Base-by-base conservation (phyloP, 2,113 vertebrate species). In the Gobius niger region DNA sequence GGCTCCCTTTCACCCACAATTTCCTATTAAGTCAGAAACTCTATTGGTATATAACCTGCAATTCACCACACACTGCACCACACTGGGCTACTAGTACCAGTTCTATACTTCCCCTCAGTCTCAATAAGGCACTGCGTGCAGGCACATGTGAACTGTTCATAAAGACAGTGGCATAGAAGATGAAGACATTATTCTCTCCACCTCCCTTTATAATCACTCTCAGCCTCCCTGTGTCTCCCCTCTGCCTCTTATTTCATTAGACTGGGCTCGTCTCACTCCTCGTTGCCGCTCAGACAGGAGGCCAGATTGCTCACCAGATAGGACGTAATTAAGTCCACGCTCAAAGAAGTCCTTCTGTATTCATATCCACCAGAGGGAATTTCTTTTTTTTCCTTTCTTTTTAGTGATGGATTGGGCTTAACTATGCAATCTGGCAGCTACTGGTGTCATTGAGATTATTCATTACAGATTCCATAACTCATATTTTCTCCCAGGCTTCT, bases 261-360 rank as follows among this genome's bases (percentile, higher is more conserved):
- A 86, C 73, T 16, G 41, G 56, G 63, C 72, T 85, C 66, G 70
- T 82, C 68, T 82, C 77, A 69, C 79, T 88, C 84, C 76, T 85
- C 75, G 19, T n/a, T 56, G 40, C 63, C 68, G 53, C 53, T 62
- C 49, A 63, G 74, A 71, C 24, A 40, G 54, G 41, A 65, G 80
- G 75, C 71, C 83, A 85, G 87, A 86, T 83, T 65, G 75, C 62
- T 65, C 83, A 80, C 6, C 14, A 78, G 82, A 87, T 85, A 84
- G n/a, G 61, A 16, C 57, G 67, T 86, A 85, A 90, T 90, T 88
- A 90, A 80, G 65, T 75, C 78, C 42, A 53, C 7, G 62, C 70
- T 68, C 68, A 82, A 82, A 78, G 77, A 69, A 82, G 85, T 76
- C 70, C 67, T 60, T 59, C 65, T 56, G 73, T 68, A 82, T 82